Base-by-base conservation (phyloP, 1,140 invertebrate species). In the Trialeurodes vaporariorum region DNA sequence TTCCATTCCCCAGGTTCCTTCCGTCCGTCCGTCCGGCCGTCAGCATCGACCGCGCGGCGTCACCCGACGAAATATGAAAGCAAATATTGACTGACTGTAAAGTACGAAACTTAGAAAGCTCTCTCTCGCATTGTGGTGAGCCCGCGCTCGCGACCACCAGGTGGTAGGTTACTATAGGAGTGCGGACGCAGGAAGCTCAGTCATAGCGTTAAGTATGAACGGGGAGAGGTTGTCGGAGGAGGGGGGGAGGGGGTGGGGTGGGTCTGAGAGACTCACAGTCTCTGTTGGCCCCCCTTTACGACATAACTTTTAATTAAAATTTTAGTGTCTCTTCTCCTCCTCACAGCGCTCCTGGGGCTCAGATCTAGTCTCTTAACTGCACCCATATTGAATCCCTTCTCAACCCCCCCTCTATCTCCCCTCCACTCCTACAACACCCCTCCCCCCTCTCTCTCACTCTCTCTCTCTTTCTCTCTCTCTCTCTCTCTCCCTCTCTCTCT, bases 301-400 rank as follows among this genome's bases (percentile, higher is more conserved):
- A 25, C 63, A 26, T 13, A 64, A 34, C 63, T 64, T 64, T 25
- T 64, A 27, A 64, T 64, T 64, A 27, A 27, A n/a, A 64, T n/a
- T 64, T 25, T 34, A 64, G 24, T 64, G 63, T 25, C 63, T 25
- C 34, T 5, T 25, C 5, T 62, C n/a, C 61, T 62, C n/a, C 61
- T 62, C 5, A 5, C 5, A 62, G 23, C 13, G 25, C 23, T 23
- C 23, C 23, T 13, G 23, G 25, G 61, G 61, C 61, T 13, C 23
- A 62, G 23, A n/a, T 17, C 17, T n/a, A 62, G 61, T 64, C 34
- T 25, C 63, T 64, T 64, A 49, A 49, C 34, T 49, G 34, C 34
- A 49, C 34, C 34, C 34, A 49, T 49, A 49, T 49, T 49, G 34
- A 49, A 49, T 5, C 34, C 5, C 63, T 21, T 21, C 24, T 21